Conservation (phyloP, 2,888 invertebrate genomes). For the Cephus runcator region DNA sequence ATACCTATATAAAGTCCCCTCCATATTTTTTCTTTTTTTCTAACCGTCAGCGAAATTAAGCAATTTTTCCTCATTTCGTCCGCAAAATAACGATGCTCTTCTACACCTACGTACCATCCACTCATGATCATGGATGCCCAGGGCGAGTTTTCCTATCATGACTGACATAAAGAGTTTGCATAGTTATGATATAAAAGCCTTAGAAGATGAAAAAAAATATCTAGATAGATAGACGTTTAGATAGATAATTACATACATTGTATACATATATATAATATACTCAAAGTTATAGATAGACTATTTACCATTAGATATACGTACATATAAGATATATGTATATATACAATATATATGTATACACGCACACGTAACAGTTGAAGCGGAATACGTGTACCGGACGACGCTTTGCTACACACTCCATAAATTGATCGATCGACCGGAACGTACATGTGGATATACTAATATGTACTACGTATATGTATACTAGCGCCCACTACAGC, state of each 20-base stretch:
- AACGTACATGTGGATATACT: neutral
- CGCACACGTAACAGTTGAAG: neutral
- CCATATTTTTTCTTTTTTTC: neutral
- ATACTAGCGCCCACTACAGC: neutral
- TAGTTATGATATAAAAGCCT: neutral
- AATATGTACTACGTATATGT: neutral
- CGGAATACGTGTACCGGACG: neutral
- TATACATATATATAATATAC: neutral
- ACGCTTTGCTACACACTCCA: neutral
- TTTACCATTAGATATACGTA: neutral
- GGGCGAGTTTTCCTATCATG: neutral
- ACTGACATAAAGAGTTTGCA: neutral
- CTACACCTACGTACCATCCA: neutral
- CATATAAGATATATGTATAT: neutral
- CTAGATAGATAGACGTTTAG: neutral
- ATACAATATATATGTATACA: neutral
- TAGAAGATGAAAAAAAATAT: neutral
- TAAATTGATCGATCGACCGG: neutral
- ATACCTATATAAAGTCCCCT: no score
- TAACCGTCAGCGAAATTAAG: neutral
- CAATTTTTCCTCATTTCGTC: neutral
- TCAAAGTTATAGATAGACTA: neutral
- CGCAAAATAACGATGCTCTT: neutral
- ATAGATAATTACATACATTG: neutral
- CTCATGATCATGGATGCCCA: neutral